Percentiles rank a stretch among this genome's conserved stretches.
Conservation (phyloP, 1,140 invertebrate genomes). For the Heliconius hermathena region DNA sequence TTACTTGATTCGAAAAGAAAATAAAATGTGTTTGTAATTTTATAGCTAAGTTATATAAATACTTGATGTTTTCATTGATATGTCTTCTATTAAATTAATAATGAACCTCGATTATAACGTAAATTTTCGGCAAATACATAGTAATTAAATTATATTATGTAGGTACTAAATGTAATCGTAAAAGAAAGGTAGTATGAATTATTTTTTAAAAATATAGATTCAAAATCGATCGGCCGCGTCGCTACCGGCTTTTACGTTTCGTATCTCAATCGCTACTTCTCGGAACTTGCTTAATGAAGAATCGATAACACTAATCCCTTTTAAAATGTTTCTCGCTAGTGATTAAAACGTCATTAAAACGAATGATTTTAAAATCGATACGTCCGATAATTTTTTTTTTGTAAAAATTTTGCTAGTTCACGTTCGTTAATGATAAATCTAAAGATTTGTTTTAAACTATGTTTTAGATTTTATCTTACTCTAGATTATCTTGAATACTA, state of each 20-base stretch:
- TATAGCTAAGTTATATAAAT: not conserved
- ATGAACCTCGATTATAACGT: not conserved
- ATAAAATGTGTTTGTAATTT: not conserved
- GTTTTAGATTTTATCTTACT: not conserved
- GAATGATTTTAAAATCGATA: conserved; percentile 22
- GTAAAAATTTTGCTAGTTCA: not conserved
- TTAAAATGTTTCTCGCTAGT: conserved; percentile 36
- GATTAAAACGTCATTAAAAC: conserved; percentile 39
- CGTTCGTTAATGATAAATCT: conserved; percentile 5
- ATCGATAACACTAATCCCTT: conserved; percentile 38
- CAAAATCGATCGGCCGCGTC: conserved; percentile 32
- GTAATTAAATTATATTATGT: not conserved
- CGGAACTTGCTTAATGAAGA: conserved; percentile 30
- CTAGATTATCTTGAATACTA: not conserved
- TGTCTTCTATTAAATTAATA: no score
- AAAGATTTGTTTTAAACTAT: not conserved
- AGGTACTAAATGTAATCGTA: not conserved
- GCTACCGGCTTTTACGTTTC: conserved; percentile 27
- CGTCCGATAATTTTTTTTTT: not conserved
- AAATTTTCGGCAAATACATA: not conserved
- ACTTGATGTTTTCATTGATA: not conserved
- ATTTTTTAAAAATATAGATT: conserved; percentile 1
- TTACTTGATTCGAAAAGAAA: not conserved
- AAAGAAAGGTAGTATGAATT: not conserved
- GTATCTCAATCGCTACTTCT: conserved; percentile 45